Evolutionary conservation across 2,797 vertebrate species (phyloP).

Genomic region (Neosalanx taihuensis): DNA sequence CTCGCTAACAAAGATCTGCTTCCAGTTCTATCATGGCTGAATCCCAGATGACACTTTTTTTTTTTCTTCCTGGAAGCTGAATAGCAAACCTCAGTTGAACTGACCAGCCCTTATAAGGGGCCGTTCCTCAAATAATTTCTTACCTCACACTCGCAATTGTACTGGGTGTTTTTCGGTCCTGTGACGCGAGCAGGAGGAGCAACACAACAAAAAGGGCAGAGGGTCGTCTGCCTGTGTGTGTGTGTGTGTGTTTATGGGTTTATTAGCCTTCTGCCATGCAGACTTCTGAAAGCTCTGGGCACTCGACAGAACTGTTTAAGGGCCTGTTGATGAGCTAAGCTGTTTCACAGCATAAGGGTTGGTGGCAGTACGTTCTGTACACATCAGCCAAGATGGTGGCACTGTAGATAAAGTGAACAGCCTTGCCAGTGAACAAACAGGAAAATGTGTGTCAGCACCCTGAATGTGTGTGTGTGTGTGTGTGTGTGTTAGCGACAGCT

Average conservation of each 20-base stretch:
- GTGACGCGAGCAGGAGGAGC: constrained; percentile 25
- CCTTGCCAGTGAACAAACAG: not conserved
- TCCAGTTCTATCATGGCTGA: not conserved
- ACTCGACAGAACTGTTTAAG: not conserved
- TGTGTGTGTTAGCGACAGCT: constrained; percentile 32
- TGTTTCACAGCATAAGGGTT: not conserved
- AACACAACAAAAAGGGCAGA: constrained; percentile 50
- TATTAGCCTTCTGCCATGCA: not conserved
- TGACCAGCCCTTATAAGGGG: constrained; percentile 45
- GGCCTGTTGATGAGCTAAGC: not conserved
- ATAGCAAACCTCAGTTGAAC: constrained; percentile 17
- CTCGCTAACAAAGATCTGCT: not conserved
- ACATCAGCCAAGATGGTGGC: not conserved
- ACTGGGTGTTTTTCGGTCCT: constrained; percentile 19
- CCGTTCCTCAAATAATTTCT: constrained; percentile 22
- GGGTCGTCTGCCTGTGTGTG: constrained; percentile 41
- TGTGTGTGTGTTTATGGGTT: constrained; percentile 38
- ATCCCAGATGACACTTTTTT: constrained; percentile 15
- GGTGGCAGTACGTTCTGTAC: not conserved
- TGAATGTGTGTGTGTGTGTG: constrained; percentile 35
- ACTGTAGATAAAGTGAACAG: not conserved
- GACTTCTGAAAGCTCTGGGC: constrained; percentile 18
- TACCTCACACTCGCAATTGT: constrained; percentile 30
- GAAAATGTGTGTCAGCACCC: not conserved
- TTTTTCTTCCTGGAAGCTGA: constrained; percentile 25